Evolutionary conservation across 2,888 invertebrate species (phyloP).

Genomic region (Drosophila falleni): DNA sequence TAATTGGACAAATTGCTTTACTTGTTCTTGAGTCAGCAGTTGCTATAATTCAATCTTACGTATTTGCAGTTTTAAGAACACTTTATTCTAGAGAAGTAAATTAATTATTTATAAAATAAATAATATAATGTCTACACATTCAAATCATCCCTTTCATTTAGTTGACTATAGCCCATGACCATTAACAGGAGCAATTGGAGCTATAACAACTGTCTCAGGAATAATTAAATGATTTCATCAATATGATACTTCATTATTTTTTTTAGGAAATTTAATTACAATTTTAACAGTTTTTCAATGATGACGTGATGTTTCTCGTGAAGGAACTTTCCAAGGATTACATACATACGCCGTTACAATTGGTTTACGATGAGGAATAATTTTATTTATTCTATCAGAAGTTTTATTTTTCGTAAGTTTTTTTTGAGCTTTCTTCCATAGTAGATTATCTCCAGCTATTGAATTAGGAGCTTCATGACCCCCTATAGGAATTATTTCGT

Average conservation of each 20-base stretch:
- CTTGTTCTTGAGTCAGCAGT: constrained; percentile 87
- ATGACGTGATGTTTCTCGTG: constrained; percentile 90
- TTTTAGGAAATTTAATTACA: constrained; percentile 84
- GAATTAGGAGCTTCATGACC: constrained; percentile 89
- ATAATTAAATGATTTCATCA: constrained; percentile 88
- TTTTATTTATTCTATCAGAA: constrained; percentile 90
- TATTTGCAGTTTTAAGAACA: constrained; percentile 88
- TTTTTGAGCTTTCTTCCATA: constrained; percentile 86
- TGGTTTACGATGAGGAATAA: constrained; percentile 90
- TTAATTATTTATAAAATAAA: constrained; percentile 83
- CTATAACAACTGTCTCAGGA: constrained; percentile 87
- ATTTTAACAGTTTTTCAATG: constrained; percentile 87
- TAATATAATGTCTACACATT: constrained; percentile 85
- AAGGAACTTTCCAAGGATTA: constrained; percentile 89
- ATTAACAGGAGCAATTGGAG: constrained; percentile 87
- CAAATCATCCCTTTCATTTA: constrained; percentile 89
- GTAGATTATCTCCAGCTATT: constrained; percentile 85
- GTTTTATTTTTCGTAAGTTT: constrained; percentile 88
- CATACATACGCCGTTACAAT: constrained; percentile 88
- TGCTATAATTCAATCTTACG: constrained; percentile 88
- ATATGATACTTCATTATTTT: constrained; percentile 87
- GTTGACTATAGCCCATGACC: constrained; percentile 89
- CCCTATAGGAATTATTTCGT: constrained; percentile 87
- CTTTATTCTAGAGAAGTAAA: constrained; percentile 89
- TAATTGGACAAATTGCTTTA: constrained; percentile 85